These are phyloP conservation scores for Portevinia maculata DNA, from an alignment of 2,888 invertebrate species.

Conservation along the genomic window DNA sequence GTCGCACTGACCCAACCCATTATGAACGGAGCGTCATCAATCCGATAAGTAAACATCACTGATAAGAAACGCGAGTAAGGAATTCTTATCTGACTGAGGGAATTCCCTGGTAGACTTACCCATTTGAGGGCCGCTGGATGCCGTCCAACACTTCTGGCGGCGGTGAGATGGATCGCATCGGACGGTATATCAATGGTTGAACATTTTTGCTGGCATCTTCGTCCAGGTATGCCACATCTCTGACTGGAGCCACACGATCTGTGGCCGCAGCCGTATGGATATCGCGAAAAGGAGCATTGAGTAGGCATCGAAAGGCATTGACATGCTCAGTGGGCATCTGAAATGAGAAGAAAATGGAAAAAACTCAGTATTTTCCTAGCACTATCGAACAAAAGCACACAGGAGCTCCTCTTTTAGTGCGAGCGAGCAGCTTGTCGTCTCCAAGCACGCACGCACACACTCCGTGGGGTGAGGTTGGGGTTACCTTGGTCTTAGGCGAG, in stretches of 20 bases:
- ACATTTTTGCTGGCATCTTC: conserved; percentile 78
- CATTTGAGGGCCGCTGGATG: conserved; percentile 23
- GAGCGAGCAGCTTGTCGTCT: conserved; percentile 24
- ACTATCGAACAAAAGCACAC: conserved; percentile 4
- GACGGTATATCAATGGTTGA: conserved; percentile 79
- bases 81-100: conserved; percentile 53
- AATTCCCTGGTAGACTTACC: conserved; percentile 66
- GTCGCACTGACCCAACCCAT: conserved; percentile 49
- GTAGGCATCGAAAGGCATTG: conserved; percentile 78
- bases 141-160: conserved; percentile 53
- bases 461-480: conserved; percentile 7
- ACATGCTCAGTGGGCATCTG: conserved; percentile 79
- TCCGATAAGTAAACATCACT: conserved; percentile 45
- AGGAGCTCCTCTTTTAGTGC: conserved; percentile 23
- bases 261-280: conserved; percentile 78
- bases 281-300: conserved; percentile 80
- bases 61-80: conserved; percentile 49
- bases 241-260: conserved; percentile 78
- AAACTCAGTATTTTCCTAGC: conserved; percentile 57
- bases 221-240: conserved; percentile 80
- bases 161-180: conserved; percentile 75
- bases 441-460: conserved; percentile 8
- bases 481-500: conserved; percentile 61
- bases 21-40: conserved; percentile 31
- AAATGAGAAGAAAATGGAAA: conserved; percentile 71